Evolutionary conservation across 1,140 invertebrate species (phyloP), one percentile per base, ranked within the genome.

Genomic region (Acromyrmex charruanus): DNA sequence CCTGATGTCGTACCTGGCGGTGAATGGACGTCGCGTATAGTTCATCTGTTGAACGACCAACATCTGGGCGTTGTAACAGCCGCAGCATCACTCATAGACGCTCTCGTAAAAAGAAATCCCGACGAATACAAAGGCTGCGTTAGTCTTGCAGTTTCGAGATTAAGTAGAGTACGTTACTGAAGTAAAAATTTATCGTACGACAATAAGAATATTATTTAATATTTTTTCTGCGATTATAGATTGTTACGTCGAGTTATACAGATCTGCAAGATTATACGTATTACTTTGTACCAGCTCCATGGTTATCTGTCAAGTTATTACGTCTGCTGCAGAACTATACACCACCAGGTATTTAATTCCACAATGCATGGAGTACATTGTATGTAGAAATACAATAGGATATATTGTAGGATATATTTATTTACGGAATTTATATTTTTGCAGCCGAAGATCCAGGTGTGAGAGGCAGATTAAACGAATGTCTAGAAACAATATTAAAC

Each of bases 51-150:
- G 53, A 99, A 99, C 96, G 99, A 99, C 95, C 99, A 99, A 95
- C 99, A 99, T 95, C 98, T 99, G 97, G 99, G 99, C 87, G 99
- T 99, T 14, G 99, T 99, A 0, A 99, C 99, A 6, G 99, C 99
- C 75, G 99, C 99, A 71, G 99, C 98, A 58, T 99, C 99, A 91
- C 96, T 99, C 49, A 99, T 99, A 93, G 99, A 99, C 96, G 98
- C 99, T 71, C 96, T 99, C 71, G 99, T 99, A 5, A 99, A 99
- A 95, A 98, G 99, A 94, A 99, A 99, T 96, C 99, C 99, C 16
- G 99, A 99, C 88, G 99, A 99, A 95, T 99, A 99, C 93, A 99
- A 99, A 95, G 99, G 99, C 84, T 99, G 99, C 95, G 99, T 99
- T 3, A 99, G 98, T 93, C 96, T 99, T 66, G 99, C 99, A 75